Conservation (phyloP, 64 coral and sea anemone genomes). For the Stylophora pistillata region DNA sequence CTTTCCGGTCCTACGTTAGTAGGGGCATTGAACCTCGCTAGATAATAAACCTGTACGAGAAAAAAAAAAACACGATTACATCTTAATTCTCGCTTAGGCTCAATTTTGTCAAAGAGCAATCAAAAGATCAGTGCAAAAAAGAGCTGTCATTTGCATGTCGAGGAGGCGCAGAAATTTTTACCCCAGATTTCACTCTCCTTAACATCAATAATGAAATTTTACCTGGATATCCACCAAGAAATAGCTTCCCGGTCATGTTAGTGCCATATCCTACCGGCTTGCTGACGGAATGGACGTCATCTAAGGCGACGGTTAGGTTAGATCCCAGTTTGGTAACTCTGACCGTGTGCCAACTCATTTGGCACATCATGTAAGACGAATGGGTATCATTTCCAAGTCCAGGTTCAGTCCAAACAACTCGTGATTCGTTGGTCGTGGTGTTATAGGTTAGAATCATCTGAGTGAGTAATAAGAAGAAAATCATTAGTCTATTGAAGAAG, state of each 20-base stretch:
- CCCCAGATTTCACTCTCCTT: neutral
- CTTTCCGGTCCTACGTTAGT: no score
- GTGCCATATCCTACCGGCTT: neutral
- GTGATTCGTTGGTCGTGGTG: neutral
- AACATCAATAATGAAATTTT: neutral
- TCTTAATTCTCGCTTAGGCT: no score
- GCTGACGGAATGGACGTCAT: neutral
- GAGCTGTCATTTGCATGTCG: neutral
- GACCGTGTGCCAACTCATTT: slow-evolving; percentile 62
- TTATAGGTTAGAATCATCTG: slow-evolving; percentile 48
- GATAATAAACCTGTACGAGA: no score
- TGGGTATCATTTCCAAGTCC: slow-evolving; percentile 24
- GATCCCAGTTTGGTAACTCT: slow-evolving; percentile 3
- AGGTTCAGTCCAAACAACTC: slow-evolving; percentile 50
- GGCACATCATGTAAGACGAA: slow-evolving; percentile 61
- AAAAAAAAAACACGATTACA: no score
- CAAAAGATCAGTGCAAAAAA: no score
- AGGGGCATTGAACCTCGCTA: no score
- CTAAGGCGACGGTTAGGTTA: slow-evolving; percentile 26
- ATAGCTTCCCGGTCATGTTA: slow-evolving; percentile 13
- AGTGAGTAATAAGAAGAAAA: neutral
- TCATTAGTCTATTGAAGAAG: neutral
- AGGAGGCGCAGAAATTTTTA: neutral
- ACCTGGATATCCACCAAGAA: slow-evolving; percentile 66
- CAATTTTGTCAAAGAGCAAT: no score